Percentiles rank a stretch among this genome's conserved stretches.
Evolutionary conservation across 2,888 invertebrate species (phyloP).

Genomic region (Sceliomorpha sp.): DNA sequence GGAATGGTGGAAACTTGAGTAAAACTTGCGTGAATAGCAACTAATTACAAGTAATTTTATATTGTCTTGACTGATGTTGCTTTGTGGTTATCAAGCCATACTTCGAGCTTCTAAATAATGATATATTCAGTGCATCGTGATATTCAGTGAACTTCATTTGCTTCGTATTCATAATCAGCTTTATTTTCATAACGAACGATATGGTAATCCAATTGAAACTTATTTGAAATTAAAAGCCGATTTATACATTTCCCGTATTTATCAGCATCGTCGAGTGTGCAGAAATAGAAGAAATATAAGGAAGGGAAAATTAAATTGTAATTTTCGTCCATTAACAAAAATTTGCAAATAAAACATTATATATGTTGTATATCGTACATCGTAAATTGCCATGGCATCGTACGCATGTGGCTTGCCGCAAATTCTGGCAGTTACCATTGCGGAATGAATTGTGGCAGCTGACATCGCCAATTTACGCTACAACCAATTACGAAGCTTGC

Average conservation of each 20-base stretch:
- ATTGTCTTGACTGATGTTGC: conserved; percentile 62
- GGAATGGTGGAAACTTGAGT: conserved; percentile 25
- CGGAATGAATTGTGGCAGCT: conserved; percentile 64
- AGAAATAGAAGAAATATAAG: no score
- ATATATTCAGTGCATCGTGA: conserved; percentile 4
- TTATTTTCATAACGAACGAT: no score
- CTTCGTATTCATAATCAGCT: conserved; percentile 11
- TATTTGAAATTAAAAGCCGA: no score
- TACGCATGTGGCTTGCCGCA: conserved; percentile 44
- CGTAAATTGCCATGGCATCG: conserved; percentile 36
- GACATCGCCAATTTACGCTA: conserved; percentile 70
- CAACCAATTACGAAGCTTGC: conserved; percentile 64
- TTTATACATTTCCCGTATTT: no score
- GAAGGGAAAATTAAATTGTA: no score
- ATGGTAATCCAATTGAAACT: no score
- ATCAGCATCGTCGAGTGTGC: no score
- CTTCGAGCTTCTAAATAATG: conserved; percentile 4
- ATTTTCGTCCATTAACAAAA: no score
- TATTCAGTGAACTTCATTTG: conserved; percentile 3
- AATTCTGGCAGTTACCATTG: conserved; percentile 56
- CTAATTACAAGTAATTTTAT: conserved; percentile 76
- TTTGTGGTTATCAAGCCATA: conserved; percentile 10
- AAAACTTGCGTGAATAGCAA: conserved; percentile 65
- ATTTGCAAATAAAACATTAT: conserved; percentile 10
- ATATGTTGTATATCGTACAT: conserved; percentile 20